A percentile compares a stretch with the other conserved stretches of the same genome.
phyloP scores from a whole-genome alignment of 2,113 vertebrate genomes.

The Python bivittatus region DNA sequence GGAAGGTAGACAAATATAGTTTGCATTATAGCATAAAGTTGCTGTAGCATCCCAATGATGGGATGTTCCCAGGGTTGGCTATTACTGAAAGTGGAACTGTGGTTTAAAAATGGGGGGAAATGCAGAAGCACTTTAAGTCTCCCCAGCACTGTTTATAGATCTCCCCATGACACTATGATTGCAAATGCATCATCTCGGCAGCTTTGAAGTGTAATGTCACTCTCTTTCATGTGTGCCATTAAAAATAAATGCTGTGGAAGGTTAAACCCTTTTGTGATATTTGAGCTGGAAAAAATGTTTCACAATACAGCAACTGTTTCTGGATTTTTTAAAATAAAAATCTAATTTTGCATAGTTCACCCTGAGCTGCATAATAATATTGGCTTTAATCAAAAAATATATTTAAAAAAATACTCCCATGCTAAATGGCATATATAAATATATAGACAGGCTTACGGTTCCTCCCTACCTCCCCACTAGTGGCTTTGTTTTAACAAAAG shows the following conservation, averaged over 20 bases:
- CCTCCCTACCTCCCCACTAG: neutral
- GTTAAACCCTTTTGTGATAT: conserved; percentile 47
- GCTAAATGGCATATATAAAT: neutral
- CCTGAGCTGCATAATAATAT: neutral
- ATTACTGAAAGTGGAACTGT: conserved; percentile 13
- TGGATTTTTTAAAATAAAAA: conserved; percentile 25
- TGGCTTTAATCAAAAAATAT: conserved; percentile 10
- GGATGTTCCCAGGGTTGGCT: conserved; percentile 29
- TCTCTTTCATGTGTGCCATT: conserved; percentile 48
- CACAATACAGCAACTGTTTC: conserved; percentile 3
- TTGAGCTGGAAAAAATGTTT: conserved; percentile 35
- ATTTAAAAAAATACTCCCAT: neutral
- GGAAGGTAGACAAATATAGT: neutral
- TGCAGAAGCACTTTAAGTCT: conserved; percentile 30
- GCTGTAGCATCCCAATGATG: conserved; percentile 16
- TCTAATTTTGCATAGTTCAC: conserved; percentile 13
- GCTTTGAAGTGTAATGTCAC: conserved; percentile 63
- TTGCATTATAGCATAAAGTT: conserved; percentile 27
- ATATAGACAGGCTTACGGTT: neutral
- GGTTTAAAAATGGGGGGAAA: conserved; percentile 44
- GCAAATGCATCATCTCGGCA: conserved; percentile 42
- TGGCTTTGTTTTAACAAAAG: neutral
- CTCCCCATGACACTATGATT: conserved; percentile 40
- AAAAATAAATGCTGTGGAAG: conserved; percentile 59
- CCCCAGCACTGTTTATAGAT: conserved; percentile 32